A percentile compares a stretch with the other conserved stretches of the same genome.
Evolutionary conservation across 2,888 invertebrate genomes (phyloP).

Genomic region (Ennomos fuscantarius): DNA sequence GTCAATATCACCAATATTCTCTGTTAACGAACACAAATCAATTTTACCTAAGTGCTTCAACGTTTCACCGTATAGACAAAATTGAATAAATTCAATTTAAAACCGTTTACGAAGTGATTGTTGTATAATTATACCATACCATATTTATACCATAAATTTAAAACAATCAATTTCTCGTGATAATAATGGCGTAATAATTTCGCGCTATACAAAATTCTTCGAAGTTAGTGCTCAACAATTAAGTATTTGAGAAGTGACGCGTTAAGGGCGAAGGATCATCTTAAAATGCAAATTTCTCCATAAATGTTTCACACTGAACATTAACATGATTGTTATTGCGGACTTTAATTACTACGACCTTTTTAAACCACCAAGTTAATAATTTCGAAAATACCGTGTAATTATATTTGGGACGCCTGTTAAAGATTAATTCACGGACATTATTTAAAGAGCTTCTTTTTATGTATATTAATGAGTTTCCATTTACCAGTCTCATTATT

Average conservation of each 20-base stretch:
- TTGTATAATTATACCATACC: too few species aligned
- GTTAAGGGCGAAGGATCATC: slow-evolving; percentile 58
- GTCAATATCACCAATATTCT: background rate
- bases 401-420: slow-evolving; percentile 64
- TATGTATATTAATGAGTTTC: slow-evolving; percentile 24
- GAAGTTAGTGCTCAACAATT: slow-evolving; percentile 53
- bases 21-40: slow-evolving; percentile 21
- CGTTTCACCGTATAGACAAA: slow-evolving; percentile 16
- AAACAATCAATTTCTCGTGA: slow-evolving; percentile 32
- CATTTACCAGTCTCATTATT: slow-evolving; percentile 19
- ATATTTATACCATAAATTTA: too few species aligned
- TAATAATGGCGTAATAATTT: slow-evolving; percentile 44
- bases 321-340: slow-evolving; percentile 69
- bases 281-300: slow-evolving; percentile 63
- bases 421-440: slow-evolving; percentile 53
- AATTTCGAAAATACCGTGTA: slow-evolving; percentile 66
- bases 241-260: slow-evolving; percentile 53
- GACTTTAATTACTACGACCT: slow-evolving; percentile 78
- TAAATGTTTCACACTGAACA: slow-evolving; percentile 63
- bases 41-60: slow-evolving; percentile 6
- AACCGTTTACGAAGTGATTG: slow-evolving; percentile 34
- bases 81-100: slow-evolving; percentile 27
- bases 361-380: slow-evolving; percentile 63
- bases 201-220: slow-evolving; percentile 45
- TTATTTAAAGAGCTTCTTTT: slow-evolving; percentile 30